Conservation (phyloP, 1,140 invertebrate genomes). For the Heliothis virescens region DNA sequence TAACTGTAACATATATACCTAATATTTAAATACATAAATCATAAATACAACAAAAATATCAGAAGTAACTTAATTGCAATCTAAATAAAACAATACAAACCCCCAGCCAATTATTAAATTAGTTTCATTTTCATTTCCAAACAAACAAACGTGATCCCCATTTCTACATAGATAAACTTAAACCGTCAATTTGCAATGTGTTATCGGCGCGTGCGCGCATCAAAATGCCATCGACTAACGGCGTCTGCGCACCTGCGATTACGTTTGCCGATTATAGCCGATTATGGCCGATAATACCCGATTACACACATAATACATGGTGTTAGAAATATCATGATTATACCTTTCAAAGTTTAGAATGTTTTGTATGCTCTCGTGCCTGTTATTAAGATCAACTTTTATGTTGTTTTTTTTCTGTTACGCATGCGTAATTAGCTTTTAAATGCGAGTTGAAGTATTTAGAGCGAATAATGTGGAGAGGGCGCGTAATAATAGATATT, state of each 20-base stretch:
- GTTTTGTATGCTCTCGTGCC: constrained; percentile 27
- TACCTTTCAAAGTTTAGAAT: constrained; percentile 20
- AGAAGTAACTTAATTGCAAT: too few species aligned
- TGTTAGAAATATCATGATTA: constrained; percentile 57
- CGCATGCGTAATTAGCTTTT: constrained; percentile 30
- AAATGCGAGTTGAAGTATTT: constrained; percentile 18
- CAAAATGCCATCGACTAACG: constrained; percentile 57
- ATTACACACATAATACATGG: constrained; percentile 58
- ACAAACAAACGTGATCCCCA: constrained; percentile 30
- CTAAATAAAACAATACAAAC: neutral
- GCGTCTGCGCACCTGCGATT: constrained; percentile 51
- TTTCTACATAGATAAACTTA: constrained; percentile 32
- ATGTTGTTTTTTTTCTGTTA: constrained; percentile 25
- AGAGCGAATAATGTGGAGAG: constrained; percentile 34
- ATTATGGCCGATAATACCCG: constrained; percentile 55
- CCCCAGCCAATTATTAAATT: neutral
- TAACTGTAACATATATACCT: too few species aligned
- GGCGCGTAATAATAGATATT: constrained; percentile 22
- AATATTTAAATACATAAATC: too few species aligned
- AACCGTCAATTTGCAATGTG: constrained; percentile 67
- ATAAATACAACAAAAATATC: neutral
- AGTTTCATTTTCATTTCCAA: constrained; percentile 11
- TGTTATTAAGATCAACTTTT: constrained; percentile 41
- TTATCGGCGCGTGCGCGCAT: constrained; percentile 51
- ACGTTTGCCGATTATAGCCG: constrained; percentile 46